These are phyloP conservation scores for Hypsibius dujardini DNA, from an alignment of 1,140 invertebrate species.

Conservation along the genomic window DNA sequence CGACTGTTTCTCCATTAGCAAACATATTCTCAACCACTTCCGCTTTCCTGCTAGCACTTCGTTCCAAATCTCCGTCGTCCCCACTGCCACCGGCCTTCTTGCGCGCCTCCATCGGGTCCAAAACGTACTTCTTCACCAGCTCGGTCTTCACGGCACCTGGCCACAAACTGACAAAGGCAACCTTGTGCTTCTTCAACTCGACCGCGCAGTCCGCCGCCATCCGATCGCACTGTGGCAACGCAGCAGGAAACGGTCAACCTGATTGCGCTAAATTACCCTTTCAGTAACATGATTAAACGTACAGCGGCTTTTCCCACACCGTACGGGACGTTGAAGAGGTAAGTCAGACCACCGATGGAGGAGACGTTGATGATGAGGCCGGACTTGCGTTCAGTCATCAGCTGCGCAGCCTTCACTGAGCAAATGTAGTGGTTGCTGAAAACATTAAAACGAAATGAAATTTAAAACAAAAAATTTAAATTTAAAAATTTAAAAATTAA, in stretches of 20 bases:
- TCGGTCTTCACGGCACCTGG: constrained; percentile 36
- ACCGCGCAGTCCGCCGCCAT: constrained; percentile 35
- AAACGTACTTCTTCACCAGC: constrained; percentile 20
- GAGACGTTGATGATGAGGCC: constrained; percentile 35
- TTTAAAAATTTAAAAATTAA: neutral
- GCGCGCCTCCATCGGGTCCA: neutral
- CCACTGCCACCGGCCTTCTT: neutral
- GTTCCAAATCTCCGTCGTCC: neutral
- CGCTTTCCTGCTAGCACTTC: neutral
- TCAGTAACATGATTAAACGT: constrained; percentile 21
- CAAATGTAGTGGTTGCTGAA: constrained; percentile 33
- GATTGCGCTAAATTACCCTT: neutral
- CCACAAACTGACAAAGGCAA: constrained; percentile 35
- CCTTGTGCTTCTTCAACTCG: constrained; percentile 32
- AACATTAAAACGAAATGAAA: neutral
- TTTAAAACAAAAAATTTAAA: constrained; percentile 23
- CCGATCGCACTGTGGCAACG: constrained; percentile 29
- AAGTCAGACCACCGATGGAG: constrained; percentile 32
- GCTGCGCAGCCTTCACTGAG: constrained; percentile 28
- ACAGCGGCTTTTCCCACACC: constrained; percentile 35
- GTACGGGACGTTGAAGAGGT: constrained; percentile 34
- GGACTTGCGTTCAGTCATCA: constrained; percentile 30
- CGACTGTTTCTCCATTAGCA: constrained; percentile 27
- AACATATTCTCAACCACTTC: constrained; percentile 21
- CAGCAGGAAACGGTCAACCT: neutral